These are phyloP conservation scores for Campylomormyrus numenius DNA, from an alignment of 2,113 vertebrate genomes.

Conservation along the genomic window DNA sequence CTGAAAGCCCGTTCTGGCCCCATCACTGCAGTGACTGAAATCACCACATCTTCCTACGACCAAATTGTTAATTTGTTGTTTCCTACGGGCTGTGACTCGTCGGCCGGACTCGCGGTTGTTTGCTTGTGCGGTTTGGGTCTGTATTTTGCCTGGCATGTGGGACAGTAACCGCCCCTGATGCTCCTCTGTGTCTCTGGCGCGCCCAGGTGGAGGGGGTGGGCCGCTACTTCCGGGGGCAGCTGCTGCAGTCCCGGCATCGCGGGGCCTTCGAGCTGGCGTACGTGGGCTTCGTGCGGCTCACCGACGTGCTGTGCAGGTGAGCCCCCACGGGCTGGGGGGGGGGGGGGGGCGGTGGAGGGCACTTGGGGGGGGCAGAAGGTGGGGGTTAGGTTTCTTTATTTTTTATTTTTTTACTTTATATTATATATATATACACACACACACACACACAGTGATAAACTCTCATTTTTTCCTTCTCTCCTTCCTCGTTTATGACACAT, in stretches of 20 bases:
- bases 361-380: not conserved
- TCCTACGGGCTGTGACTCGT: not conserved
- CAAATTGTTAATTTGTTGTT: not conserved
- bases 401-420: not conserved
- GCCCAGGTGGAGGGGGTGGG: conserved; percentile 82
- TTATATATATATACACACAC: no score
- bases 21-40: not conserved
- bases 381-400: not conserved
- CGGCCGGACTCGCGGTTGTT: not conserved
- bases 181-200: not conserved
- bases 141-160: not conserved
- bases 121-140: not conserved
- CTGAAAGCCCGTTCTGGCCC: not conserved
- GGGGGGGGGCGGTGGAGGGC: not conserved
- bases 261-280: conserved; percentile 96
- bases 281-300: conserved; percentile 88
- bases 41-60: not conserved
- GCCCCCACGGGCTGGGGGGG: not conserved
- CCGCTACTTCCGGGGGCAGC: conserved; percentile 85
- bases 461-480: not conserved
- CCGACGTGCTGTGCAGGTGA: conserved; percentile 82
- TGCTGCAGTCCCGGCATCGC: conserved; percentile 90
- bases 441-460: not conserved
- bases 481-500: not conserved
- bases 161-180: not conserved